A percentile compares a stretch with the other conserved stretches of the same genome.
Evolutionary conservation across 2,113 vertebrate species (phyloP).

Genomic region (Dipodomys ordii): DNA sequence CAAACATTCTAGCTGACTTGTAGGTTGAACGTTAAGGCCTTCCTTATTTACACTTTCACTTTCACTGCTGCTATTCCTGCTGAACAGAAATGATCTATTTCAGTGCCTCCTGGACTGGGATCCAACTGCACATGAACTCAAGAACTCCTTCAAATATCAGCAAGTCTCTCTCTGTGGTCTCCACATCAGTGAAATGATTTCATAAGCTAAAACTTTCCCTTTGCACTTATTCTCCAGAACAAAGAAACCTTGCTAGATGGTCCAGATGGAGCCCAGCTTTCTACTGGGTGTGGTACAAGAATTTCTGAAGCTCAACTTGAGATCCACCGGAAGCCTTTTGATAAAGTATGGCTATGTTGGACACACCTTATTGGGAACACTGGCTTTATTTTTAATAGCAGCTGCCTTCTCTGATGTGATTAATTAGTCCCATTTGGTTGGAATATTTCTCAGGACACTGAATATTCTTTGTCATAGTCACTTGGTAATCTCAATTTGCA

Average conservation of each 20-base stretch:
- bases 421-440: constrained; percentile 5
- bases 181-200: neutral
- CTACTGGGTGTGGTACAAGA: neutral
- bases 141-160: constrained; percentile 21
- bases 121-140: neutral
- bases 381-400: neutral
- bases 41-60: neutral
- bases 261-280: neutral
- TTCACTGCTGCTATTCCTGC: neutral
- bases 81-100: constrained; percentile 51
- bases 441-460: neutral
- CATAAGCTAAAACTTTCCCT: constrained; percentile 34
- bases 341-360: neutral
- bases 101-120: neutral
- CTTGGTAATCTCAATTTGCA: constrained; percentile 29
- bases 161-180: neutral
- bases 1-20: neutral
- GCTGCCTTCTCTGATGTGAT: neutral
- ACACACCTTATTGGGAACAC: neutral
- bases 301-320: neutral
- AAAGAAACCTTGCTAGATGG: neutral
- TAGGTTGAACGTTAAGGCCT: neutral
- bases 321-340: neutral
- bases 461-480: constrained; percentile 18
- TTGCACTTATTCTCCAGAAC: constrained; percentile 20